phyloP scores from a whole-genome alignment of 2,888 invertebrate genomes.

The Maniola hyperantus region DNA sequence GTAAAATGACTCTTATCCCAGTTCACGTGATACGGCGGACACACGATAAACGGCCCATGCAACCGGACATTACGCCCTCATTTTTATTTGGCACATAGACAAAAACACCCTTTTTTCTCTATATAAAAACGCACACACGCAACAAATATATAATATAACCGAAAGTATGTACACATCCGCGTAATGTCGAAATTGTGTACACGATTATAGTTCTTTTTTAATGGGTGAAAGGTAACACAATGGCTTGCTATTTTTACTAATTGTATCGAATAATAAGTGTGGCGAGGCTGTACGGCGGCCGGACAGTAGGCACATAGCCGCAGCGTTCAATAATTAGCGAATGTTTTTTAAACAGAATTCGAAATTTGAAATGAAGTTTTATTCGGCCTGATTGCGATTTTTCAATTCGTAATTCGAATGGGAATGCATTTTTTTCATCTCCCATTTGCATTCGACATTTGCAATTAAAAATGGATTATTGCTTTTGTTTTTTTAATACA shows the following conservation, averaged over 20 bases:
- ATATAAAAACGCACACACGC: slow-evolving; percentile 61
- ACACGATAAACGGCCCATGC: slow-evolving; percentile 72
- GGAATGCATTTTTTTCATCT: slow-evolving; percentile 49
- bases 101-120: slow-evolving; percentile 78
- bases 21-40: slow-evolving; percentile 44
- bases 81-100: slow-evolving; percentile 82
- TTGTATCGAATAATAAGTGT: slow-evolving; percentile 41
- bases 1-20: slow-evolving; percentile 46
- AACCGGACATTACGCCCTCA: slow-evolving; percentile 80
- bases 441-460: slow-evolving; percentile 43
- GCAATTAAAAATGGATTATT: slow-evolving; percentile 47
- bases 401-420: slow-evolving; percentile 61
- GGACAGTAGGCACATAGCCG: slow-evolving; percentile 58
- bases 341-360: slow-evolving; percentile 76
- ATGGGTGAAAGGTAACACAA: slow-evolving; percentile 37
- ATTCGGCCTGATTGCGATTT: slow-evolving; percentile 65
- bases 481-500: slow-evolving; percentile 45
- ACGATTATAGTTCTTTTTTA: slow-evolving; percentile 45
- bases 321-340: slow-evolving; percentile 75
- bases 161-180: slow-evolving; percentile 42
- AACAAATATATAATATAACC: slow-evolving; percentile 48
- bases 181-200: slow-evolving; percentile 44
- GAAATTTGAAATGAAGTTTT: slow-evolving; percentile 77
- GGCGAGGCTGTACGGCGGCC: slow-evolving; percentile 47
- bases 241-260: slow-evolving; percentile 44